Conservation (phyloP, 2,797 vertebrate genomes). For the Mormyrus proboscirostris region DNA sequence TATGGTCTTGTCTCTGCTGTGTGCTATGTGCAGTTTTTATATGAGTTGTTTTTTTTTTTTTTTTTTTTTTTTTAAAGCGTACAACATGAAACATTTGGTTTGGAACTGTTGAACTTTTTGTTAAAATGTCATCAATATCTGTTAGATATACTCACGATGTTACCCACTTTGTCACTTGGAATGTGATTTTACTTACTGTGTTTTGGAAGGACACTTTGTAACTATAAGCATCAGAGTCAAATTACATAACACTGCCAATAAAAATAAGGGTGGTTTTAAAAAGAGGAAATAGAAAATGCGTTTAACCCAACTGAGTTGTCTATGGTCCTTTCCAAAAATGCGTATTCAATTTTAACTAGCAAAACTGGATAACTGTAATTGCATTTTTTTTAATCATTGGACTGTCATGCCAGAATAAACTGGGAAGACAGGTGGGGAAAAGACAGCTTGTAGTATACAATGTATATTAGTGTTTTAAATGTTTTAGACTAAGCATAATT, state of each 20-base stretch:
- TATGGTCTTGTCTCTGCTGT: slow-evolving; percentile 56
- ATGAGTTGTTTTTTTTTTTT: slow-evolving; percentile 46
- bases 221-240: background rate
- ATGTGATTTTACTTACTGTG: background rate
- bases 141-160: slow-evolving; percentile 31
- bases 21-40: slow-evolving; percentile 46
- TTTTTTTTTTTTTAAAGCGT: slow-evolving; percentile 37
- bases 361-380: slow-evolving; percentile 13
- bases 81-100: slow-evolving; percentile 38
- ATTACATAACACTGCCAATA: background rate
- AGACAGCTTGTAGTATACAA: slow-evolving; percentile 66
- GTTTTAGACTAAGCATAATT: slow-evolving; percentile 55
- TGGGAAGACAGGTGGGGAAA: slow-evolving; percentile 46
- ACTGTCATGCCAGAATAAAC: slow-evolving; percentile 48
- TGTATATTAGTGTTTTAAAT: slow-evolving; percentile 67
- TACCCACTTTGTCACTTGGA: slow-evolving; percentile 37
- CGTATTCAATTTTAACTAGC: slow-evolving; percentile 4
- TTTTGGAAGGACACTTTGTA: background rate
- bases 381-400: slow-evolving; percentile 23
- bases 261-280: background rate
- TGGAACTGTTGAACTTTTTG: slow-evolving; percentile 9
- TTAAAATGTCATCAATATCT: slow-evolving; percentile 27
- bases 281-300: slow-evolving; percentile 1
- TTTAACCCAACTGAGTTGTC: background rate
- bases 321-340: background rate